Conservation (phyloP, 1,140 invertebrate genomes). For the Aphis craccivora region DNA sequence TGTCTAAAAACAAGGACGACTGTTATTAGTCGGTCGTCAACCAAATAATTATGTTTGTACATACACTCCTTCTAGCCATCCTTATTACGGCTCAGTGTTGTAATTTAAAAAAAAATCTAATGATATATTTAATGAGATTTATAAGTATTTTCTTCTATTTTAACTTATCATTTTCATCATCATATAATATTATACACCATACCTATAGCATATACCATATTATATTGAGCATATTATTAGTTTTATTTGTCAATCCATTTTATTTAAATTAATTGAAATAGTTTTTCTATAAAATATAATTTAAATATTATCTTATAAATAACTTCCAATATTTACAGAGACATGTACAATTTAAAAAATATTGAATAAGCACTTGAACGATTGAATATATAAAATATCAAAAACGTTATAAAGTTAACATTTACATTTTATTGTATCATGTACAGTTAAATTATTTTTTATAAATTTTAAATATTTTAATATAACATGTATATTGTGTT, state of each 20-base stretch:
- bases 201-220: neutral
- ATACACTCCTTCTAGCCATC: neutral
- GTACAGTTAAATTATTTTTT: neutral
- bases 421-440: neutral
- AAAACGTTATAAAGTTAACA: neutral
- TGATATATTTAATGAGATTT: neutral
- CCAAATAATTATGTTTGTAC: neutral
- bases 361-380: neutral
- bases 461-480: neutral
- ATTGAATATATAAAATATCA: neutral
- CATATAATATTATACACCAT: neutral
- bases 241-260: neutral
- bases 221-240: neutral
- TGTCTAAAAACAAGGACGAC: neutral
- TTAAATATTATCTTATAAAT: neutral
- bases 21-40: constrained; percentile 36
- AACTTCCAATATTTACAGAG: neutral
- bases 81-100: neutral
- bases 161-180: neutral
- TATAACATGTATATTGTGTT: neutral
- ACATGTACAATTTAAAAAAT: neutral
- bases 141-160: too few relatives aligned
- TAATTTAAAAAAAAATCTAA: neutral
- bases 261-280: neutral
- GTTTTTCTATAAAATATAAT: neutral